phyloP scores from a whole-genome alignment of 37 sponge, comb jelly and placozoan genomes.

The Ephydatia muelleri region DNA sequence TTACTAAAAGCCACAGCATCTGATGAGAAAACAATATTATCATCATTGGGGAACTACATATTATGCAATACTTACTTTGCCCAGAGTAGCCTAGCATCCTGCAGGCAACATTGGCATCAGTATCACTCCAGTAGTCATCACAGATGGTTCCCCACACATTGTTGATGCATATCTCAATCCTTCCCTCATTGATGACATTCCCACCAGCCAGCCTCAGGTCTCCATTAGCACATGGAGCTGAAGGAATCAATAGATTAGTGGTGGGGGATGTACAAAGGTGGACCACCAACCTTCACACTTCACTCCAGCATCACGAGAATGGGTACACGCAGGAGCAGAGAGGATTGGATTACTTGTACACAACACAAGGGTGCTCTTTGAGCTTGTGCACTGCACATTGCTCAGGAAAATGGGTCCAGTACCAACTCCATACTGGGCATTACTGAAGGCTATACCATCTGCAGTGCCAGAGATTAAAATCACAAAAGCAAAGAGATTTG shows the following conservation, averaged over 20 bases:
- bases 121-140: no score
- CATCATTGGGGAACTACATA: no score
- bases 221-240: constrained; percentile 11
- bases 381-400: background rate
- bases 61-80: background rate
- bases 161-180: no score
- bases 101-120: no score
- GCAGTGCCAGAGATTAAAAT: no score
- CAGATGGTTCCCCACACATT: no score
- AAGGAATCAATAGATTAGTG: no score
- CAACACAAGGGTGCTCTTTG: background rate
- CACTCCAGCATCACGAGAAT: constrained; percentile 5
- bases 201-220: constrained; percentile 9
- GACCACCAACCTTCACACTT: no score
- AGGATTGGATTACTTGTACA: background rate
- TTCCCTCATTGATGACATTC: constrained; percentile 5
- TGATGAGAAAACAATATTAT: background rate
- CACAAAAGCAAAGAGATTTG: no score
- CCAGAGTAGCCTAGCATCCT: background rate
- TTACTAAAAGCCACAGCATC: constrained; percentile 4
- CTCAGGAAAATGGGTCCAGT: constrained; percentile 8
- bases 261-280: no score
- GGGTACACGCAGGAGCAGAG: background rate
- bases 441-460: constrained; percentile 1
- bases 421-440: constrained; percentile 9